Percentiles rank a stretch among this genome's conserved stretches.
Conservation (phyloP, 2,888 invertebrate genomes). For the Lydus trimaculatus region DNA sequence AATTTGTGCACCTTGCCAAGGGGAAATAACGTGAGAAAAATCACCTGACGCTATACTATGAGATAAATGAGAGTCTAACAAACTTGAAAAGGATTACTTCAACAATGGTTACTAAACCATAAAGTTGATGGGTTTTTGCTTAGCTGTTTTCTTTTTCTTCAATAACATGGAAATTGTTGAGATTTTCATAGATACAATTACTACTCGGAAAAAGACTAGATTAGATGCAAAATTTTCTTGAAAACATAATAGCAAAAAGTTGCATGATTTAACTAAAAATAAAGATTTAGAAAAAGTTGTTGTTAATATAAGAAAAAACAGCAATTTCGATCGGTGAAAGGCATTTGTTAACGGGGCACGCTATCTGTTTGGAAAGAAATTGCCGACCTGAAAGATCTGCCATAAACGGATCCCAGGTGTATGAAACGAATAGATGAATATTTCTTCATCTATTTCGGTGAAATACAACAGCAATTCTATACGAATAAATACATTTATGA, state of each 20-base stretch:
- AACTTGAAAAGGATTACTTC: constrained; percentile 33
- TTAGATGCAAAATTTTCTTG: too few relatives aligned
- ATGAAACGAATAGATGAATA: constrained; percentile 5
- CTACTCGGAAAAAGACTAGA: too few relatives aligned
- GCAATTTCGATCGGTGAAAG: background rate
- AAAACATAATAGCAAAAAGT: too few relatives aligned
- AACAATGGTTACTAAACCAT: constrained; percentile 27
- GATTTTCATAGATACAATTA: too few relatives aligned
- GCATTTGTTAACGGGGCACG: constrained; percentile 4
- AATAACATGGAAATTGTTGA: background rate
- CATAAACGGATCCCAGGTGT: constrained; percentile 12
- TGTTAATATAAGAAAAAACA: background rate
- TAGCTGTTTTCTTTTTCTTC: background rate
- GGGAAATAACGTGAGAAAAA: constrained; percentile 31
- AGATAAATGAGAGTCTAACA: constrained; percentile 39
- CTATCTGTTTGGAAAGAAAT: constrained; percentile 7
- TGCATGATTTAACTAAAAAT: too few relatives aligned
- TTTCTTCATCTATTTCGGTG: constrained; percentile 15
- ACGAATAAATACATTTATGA: constrained; percentile 21
- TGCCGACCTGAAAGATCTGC: constrained; percentile 11
- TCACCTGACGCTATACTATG: constrained; percentile 35
- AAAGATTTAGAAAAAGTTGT: background rate
- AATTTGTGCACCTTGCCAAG: constrained; percentile 10
- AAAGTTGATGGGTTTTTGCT: constrained; percentile 1
- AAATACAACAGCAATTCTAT: constrained; percentile 12